These are phyloP conservation scores for Chrosomus eos DNA, from an alignment of 2,797 vertebrate genomes.

Conservation along the genomic window DNA sequence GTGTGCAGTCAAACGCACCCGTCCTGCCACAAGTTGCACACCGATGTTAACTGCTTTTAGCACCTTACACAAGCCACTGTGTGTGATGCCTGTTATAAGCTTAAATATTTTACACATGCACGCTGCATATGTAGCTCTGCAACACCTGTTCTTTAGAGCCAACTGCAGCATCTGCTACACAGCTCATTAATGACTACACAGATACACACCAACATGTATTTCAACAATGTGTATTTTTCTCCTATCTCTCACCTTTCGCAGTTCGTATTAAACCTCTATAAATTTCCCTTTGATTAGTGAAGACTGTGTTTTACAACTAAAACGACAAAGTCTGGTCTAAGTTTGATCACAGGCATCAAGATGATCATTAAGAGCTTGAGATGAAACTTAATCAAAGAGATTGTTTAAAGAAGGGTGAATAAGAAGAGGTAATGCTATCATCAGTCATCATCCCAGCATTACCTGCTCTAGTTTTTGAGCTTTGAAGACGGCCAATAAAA, in stretches of 20 bases:
- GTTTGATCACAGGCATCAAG: conserved; percentile 53
- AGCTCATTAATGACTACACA: conserved; percentile 78
- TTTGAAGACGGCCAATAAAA: conserved; percentile 78
- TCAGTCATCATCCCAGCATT: conserved; percentile 73
- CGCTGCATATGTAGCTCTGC: conserved; percentile 79
- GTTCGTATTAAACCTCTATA: conserved; percentile 15
- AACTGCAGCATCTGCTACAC: conserved; percentile 81
- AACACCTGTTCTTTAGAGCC: conserved; percentile 79
- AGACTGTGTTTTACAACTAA: conserved; percentile 21
- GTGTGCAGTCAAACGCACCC: conserved; percentile 67
- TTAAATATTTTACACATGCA: conserved; percentile 84
- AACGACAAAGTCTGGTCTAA: conserved; percentile 36
- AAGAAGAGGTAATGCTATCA: conserved; percentile 72
- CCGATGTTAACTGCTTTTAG: conserved; percentile 64
- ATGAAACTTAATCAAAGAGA: conserved; percentile 46
- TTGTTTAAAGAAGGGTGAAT: conserved; percentile 64
- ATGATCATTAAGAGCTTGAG: conserved; percentile 46
- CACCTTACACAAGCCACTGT: conserved; percentile 70
- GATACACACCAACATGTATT: conserved; percentile 19
- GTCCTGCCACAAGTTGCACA: conserved; percentile 63
- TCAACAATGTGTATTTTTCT: conserved; percentile 24
- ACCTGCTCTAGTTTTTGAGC: conserved; percentile 76
- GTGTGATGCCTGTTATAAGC: conserved; percentile 77
- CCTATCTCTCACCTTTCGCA: background rate
- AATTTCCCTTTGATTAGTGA: conserved; percentile 33